Evolutionary conservation across 2,797 vertebrate species (phyloP).

Genomic region (Gadopsis bispinosus): DNA sequence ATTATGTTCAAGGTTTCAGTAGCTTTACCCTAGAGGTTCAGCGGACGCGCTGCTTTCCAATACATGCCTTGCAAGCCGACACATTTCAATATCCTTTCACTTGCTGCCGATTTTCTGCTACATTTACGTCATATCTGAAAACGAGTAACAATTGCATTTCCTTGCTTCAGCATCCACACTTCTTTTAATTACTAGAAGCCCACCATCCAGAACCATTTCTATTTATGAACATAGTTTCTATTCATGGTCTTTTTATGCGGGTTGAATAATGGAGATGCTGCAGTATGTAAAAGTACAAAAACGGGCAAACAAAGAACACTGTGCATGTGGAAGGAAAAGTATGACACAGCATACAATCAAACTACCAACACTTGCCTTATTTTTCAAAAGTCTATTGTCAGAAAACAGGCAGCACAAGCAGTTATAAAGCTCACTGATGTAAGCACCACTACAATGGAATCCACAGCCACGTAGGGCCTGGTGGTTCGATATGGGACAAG

Average conservation of each 20-base stretch:
- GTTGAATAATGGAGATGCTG: slow-evolving; percentile 33
- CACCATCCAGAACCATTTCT: slow-evolving; percentile 25
- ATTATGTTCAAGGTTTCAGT: background rate
- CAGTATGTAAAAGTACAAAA: slow-evolving; percentile 29
- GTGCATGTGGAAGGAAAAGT: slow-evolving; percentile 21
- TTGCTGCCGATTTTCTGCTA: slow-evolving; percentile 10
- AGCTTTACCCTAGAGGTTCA: background rate
- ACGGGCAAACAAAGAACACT: slow-evolving; percentile 48
- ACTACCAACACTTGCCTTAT: slow-evolving; percentile 17
- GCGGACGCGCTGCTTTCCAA: background rate
- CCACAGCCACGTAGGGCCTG: slow-evolving; percentile 20
- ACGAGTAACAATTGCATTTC: background rate
- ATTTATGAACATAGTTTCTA: slow-evolving; percentile 33
- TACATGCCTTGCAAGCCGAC: background rate
- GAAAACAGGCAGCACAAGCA: slow-evolving; percentile 32
- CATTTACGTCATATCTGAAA: background rate
- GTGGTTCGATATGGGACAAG: slow-evolving; percentile 11
- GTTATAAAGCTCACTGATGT: slow-evolving; percentile 35
- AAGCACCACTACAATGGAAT: slow-evolving; percentile 33
- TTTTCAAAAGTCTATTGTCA: slow-evolving; percentile 45
- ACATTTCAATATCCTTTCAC: background rate
- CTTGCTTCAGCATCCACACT: background rate
- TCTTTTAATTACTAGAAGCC: slow-evolving; percentile 2
- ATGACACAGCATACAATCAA: slow-evolving; percentile 37
- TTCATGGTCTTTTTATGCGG: slow-evolving; percentile 20